A percentile compares a stretch with the other conserved stretches of the same genome.
phyloP scores from a whole-genome alignment of 2,113 vertebrate species.

The Neodon shergylaensis region DNA sequence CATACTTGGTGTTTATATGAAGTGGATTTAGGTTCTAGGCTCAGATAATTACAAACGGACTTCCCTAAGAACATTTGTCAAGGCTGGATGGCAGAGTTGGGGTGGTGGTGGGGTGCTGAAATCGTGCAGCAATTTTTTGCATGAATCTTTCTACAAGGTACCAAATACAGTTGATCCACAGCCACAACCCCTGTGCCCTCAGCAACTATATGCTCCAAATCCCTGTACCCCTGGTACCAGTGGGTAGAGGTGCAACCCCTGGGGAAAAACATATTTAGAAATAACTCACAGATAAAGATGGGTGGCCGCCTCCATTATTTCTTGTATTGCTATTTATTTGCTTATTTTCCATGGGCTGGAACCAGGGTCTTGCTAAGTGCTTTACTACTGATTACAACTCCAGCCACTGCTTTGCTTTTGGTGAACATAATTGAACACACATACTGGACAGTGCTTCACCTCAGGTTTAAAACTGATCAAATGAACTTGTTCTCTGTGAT shows the following conservation, averaged over 20 bases:
- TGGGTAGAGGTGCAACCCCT: not conserved
- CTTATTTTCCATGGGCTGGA: not conserved
- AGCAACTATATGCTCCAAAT: not conserved
- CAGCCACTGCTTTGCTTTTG: not conserved
- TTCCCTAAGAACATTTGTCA: not conserved
- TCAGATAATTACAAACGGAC: conserved; percentile 13
- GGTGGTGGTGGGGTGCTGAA: not conserved
- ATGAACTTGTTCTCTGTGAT: not conserved
- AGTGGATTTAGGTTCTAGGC: conserved; percentile 20
- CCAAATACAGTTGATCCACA: not conserved
- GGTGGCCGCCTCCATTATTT: not conserved
- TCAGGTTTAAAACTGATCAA: not conserved
- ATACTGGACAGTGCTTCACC: not conserved
- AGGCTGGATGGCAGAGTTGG: not conserved
- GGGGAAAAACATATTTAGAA: not conserved
- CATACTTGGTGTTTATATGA: not conserved
- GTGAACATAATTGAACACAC: not conserved
- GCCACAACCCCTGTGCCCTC: not conserved
- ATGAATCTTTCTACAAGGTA: not conserved
- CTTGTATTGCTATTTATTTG: not conserved
- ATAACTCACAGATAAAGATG: not conserved
- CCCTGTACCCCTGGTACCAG: no score
- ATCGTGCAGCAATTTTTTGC: not conserved
- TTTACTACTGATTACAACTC: not conserved
- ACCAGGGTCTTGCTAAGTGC: not conserved